phyloP scores from a whole-genome alignment of 2,797 vertebrate species.

The Eospalax fontanierii region DNA sequence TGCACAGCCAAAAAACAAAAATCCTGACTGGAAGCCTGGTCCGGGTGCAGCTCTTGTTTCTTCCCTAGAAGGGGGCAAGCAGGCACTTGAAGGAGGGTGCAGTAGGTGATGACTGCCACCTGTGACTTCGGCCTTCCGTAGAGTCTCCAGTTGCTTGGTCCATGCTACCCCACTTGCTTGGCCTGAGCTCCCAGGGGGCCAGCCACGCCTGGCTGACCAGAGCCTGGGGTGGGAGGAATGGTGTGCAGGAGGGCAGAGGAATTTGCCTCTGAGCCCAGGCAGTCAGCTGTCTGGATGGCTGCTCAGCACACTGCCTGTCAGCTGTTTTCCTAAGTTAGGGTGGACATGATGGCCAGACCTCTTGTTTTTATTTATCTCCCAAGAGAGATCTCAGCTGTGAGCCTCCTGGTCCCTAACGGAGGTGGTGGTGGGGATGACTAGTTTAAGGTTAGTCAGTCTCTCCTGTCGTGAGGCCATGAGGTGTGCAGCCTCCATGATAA shows the following conservation, averaged over 20 bases:
- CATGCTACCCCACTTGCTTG: not conserved
- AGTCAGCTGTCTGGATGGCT: constrained; percentile 81
- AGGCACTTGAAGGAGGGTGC: not conserved
- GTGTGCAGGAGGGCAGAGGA: constrained; percentile 75
- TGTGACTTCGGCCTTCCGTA: constrained; percentile 39
- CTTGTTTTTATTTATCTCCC: constrained; percentile 80
- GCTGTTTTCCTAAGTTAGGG: constrained; percentile 80
- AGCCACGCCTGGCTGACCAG: constrained; percentile 59
- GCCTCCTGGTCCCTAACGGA: not conserved
- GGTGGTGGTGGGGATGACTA: not conserved
- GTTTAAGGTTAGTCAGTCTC: not conserved
- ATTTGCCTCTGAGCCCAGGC: constrained; percentile 76
- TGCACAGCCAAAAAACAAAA: not conserved
- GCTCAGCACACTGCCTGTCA: constrained; percentile 70
- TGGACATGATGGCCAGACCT: constrained; percentile 44
- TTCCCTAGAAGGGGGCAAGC: not conserved
- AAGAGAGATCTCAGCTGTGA: constrained; percentile 52
- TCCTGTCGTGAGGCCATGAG: not conserved
- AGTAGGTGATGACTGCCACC: constrained; percentile 29
- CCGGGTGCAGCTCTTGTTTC: not conserved
- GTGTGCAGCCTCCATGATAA: not conserved
- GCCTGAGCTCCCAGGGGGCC: constrained; percentile 69
- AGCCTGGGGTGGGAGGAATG: constrained; percentile 30
- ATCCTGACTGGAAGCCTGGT: not conserved
- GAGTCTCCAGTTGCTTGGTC: constrained; percentile 43